Evolutionary conservation across 2,113 vertebrate species (phyloP).

Genomic region (Ailurus styani): DNA sequence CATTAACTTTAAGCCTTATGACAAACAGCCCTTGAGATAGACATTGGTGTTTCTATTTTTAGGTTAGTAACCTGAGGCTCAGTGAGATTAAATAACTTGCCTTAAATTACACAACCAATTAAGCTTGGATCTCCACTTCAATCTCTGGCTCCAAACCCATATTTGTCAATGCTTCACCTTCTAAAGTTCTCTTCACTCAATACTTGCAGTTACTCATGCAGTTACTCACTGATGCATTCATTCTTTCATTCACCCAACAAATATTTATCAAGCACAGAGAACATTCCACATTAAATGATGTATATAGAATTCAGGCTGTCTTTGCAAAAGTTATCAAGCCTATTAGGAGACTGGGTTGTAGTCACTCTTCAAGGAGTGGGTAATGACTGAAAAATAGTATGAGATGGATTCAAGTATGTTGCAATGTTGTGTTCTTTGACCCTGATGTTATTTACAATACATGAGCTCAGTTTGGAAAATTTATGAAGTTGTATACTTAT

Average conservation of each 20-base stretch:
- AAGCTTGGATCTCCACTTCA: background rate
- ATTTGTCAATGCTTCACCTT: background rate
- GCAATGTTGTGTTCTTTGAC: background rate
- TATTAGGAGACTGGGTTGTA: background rate
- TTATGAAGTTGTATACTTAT: background rate
- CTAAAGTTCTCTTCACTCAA: background rate
- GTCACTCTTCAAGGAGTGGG: background rate
- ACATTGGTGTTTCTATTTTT: background rate
- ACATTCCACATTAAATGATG: background rate
- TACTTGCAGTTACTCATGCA: background rate
- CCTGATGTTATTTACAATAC: background rate
- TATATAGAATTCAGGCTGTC: background rate
- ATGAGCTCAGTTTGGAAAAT: background rate
- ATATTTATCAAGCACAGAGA: background rate
- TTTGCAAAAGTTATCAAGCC: background rate
- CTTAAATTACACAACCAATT: constrained; percentile 8
- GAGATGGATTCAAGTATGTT: background rate
- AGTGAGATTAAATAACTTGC: background rate
- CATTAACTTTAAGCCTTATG: background rate
- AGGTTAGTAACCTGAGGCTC: background rate
- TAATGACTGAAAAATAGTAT: background rate
- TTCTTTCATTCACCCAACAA: background rate
- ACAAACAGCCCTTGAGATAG: background rate
- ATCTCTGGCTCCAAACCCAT: background rate
- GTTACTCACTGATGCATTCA: background rate